A percentile compares a stretch with the other conserved stretches of the same genome.
Conservation (phyloP, 2,888 invertebrate genomes). For the Hermaeophaga mercurialis region DNA sequence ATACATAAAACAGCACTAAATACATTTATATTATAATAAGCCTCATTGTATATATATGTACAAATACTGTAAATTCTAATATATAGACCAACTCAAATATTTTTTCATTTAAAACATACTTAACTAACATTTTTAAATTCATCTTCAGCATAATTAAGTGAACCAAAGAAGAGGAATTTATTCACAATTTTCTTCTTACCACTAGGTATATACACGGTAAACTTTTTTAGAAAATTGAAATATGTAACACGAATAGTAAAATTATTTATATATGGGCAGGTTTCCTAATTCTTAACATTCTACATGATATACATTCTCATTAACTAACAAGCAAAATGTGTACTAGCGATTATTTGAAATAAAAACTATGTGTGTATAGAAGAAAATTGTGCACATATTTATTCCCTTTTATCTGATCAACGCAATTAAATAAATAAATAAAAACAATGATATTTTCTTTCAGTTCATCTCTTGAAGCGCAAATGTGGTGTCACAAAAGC, state of each 20-base stretch:
- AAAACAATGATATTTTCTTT: conserved; percentile 13
- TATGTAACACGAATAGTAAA: too few species aligned
- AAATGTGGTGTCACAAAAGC: conserved; percentile 29
- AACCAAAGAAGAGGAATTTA: not conserved
- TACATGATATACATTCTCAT: too few species aligned
- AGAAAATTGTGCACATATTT: conserved; percentile 11
- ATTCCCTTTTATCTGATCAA: conserved; percentile 16
- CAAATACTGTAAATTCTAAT: conserved; percentile 12
- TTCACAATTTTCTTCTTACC: too few species aligned
- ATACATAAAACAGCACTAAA: conserved; percentile 21
- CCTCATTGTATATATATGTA: conserved; percentile 14
- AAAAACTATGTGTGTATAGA: too few species aligned
- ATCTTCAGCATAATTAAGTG: not conserved
- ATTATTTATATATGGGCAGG: too few species aligned
- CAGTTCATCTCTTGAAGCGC: conserved; percentile 18
- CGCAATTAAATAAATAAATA: conserved; percentile 14
- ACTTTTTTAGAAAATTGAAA: too few species aligned
- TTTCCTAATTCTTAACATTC: too few species aligned
- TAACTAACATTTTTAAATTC: not conserved
- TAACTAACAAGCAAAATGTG: too few species aligned
- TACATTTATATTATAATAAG: conserved; percentile 23
- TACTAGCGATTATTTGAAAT: too few species aligned
- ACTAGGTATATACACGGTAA: too few species aligned
- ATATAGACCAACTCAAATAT: not conserved
- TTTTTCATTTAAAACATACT: not conserved